These are phyloP conservation scores for Tinamus guttatus DNA, from an alignment of 2,113 vertebrate species.

Conservation along the genomic window DNA sequence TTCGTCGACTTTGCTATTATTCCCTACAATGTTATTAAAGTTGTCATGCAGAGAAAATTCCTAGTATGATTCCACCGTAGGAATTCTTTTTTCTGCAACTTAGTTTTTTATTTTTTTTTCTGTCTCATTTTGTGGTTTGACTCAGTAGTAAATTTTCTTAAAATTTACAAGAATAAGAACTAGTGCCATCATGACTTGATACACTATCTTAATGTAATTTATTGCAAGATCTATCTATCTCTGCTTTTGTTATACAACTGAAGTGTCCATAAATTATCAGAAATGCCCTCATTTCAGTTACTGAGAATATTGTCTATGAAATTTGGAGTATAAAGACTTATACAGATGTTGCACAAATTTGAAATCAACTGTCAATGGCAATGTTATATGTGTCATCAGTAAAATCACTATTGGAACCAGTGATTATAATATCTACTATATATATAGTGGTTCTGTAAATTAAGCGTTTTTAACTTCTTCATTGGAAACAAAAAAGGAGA, in stretches of 20 bases:
- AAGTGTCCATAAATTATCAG: not conserved
- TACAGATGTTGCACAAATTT: rapidly evolving
- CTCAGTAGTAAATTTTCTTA: not conserved
- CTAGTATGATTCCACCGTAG: not conserved
- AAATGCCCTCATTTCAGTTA: not conserved
- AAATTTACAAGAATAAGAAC: not conserved
- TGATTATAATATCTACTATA: not conserved
- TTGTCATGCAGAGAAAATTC: not conserved
- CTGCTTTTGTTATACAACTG: not conserved
- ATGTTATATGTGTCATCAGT: not conserved
- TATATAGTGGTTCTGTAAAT: not conserved
- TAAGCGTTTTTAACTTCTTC: not conserved
- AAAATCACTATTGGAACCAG: not conserved
- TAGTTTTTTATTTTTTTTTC: not conserved
- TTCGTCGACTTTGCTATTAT: not conserved
- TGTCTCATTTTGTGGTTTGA: not conserved
- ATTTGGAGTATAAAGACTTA: not conserved
- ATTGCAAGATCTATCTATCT: not conserved
- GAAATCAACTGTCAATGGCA: not conserved
- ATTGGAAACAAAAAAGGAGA: not conserved
- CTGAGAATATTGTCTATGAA: not conserved
- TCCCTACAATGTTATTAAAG: not conserved
- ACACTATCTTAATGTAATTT: not conserved
- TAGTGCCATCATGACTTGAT: not conserved
- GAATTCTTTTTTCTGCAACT: not conserved